A percentile compares a stretch with the other conserved stretches of the same genome.
phyloP scores from a whole-genome alignment of 2,113 vertebrate species.

The Ptyas mucosa region DNA sequence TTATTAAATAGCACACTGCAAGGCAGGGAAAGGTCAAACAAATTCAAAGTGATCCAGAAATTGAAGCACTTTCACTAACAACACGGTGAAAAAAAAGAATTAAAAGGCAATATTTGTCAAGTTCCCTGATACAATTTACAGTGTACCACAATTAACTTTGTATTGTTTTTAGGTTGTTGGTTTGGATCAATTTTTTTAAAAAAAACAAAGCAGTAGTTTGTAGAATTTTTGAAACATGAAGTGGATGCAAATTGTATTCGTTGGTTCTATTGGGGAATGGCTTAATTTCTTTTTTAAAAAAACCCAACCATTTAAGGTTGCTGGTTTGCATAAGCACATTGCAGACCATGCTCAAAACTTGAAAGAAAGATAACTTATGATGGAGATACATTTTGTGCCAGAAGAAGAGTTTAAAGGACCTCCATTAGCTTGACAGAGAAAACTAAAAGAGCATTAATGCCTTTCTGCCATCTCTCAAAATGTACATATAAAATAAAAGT shows the following conservation, averaged over 20 bases:
- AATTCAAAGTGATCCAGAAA: constrained; percentile 31
- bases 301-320: constrained; percentile 50
- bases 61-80: constrained; percentile 43
- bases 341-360: constrained; percentile 74
- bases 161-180: background rate
- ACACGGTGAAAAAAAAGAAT: background rate
- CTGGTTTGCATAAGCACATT: constrained; percentile 60
- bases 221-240: background rate
- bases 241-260: background rate
- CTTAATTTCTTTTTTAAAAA: background rate
- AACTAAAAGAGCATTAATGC: constrained; percentile 80
- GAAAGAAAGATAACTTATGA: constrained; percentile 81
- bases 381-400: constrained; percentile 85
- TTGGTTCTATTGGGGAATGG: constrained; percentile 12
- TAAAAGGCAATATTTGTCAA: constrained; percentile 16
- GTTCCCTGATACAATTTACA: background rate
- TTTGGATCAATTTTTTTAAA: background rate
- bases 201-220: background rate
- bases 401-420: constrained; percentile 81
- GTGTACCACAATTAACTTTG: background rate
- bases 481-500: constrained; percentile 82
- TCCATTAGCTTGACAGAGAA: constrained; percentile 84
- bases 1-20: constrained; percentile 45
- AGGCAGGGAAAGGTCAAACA: constrained; percentile 35
- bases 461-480: constrained; percentile 86